phyloP scores from a whole-genome alignment of 2,113 vertebrate species.

The Arvicanthis niloticus region DNA sequence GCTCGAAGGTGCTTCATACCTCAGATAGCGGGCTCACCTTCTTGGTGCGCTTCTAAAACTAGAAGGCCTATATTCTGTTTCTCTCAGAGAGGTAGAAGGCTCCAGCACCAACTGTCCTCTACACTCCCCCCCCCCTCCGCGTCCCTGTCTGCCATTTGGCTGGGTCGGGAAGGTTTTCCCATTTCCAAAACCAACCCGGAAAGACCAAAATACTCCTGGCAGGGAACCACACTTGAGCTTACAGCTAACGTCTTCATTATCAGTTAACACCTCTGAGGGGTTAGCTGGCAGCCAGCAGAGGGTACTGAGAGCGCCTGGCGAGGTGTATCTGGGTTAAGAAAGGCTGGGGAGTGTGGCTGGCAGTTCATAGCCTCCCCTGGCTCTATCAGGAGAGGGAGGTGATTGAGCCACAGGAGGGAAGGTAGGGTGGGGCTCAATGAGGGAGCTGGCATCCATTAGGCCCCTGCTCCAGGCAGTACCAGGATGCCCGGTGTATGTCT shows the following conservation, averaged over 20 bases:
- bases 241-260: constrained; percentile 78
- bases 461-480: neutral
- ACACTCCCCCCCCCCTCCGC: neutral
- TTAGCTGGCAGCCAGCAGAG: constrained; percentile 65
- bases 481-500: neutral
- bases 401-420: neutral
- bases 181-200: constrained; percentile 69
- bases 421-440: neutral
- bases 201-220: constrained; percentile 75
- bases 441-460: neutral
- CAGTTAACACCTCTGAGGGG: constrained; percentile 71
- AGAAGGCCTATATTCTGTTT: neutral
- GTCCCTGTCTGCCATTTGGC: constrained; percentile 55
- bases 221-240: constrained; percentile 74
- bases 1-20: neutral
- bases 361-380: neutral
- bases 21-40: neutral
- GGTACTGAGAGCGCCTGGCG: constrained; percentile 29
- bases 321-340: constrained; percentile 7
- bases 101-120: neutral
- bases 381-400: neutral
- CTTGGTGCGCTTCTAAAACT: neutral
- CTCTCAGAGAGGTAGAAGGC: neutral
- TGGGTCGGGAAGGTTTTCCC: constrained; percentile 68
- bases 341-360: neutral